Base-by-base conservation (phyloP, 1,140 invertebrate genomes). In the Drosophila repleta region DNA sequence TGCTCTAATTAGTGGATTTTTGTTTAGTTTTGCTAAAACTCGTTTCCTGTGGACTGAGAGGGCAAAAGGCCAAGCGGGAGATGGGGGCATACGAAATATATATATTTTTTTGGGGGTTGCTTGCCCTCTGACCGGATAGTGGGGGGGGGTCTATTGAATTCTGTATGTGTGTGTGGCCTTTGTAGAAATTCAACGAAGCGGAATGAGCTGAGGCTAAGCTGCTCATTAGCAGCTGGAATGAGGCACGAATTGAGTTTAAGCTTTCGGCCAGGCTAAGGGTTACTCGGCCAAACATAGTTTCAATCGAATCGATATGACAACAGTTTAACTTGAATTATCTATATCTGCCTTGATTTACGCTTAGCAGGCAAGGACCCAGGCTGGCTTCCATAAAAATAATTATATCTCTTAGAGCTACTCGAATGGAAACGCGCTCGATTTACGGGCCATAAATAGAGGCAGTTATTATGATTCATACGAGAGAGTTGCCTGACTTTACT, bases 1-100 rank as follows among this genome's bases (percentile, higher is more conserved):
- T 68, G 53, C 62, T 76, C 78, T 81, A 81, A 80, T 80, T 81
- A 81, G 78, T 72, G 73, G 62, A 76, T 81, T 80, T 35, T 79
- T 80, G 77, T 72, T 80, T 80, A 76, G 77, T 76, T 80, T 80
- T 48, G 78, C 78, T 76, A 45, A 73, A 81, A 81, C 56, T 79
- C 74, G 55, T 61, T 43, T 60, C 20, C 24, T 51, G 39, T 21
- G 4, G 15, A 7, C 26, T 6, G 26, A 3, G 13, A 18, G 55
- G 37, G 5, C 39, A 43, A 15, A 7, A 3, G 1, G 37, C 1
- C 13, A 13, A 15, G 37, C 37, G 11, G 37, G 0, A n/a, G 11
- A 1, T 1, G n/a, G 13, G n/a, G 61, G 45, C 51, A 63, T 53
- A 39, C 29, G 48, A 37, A 18, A 43, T 41, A 43, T 43, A 43